phyloP scores from a whole-genome alignment of 2,113 vertebrate genomes.

The Scortum barcoo region DNA sequence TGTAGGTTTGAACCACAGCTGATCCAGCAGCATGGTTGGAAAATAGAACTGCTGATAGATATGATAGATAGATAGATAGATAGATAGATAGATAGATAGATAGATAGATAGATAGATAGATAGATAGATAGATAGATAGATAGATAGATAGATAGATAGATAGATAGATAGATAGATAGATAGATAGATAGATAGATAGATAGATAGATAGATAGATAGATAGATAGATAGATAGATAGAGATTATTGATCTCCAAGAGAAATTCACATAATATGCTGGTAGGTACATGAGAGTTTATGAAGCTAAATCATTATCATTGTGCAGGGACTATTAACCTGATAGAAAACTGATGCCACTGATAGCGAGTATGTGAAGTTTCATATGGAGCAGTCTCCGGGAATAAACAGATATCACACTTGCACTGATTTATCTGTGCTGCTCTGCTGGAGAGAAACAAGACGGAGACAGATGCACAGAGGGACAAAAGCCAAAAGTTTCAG shows the following conservation, averaged over 20 bases:
- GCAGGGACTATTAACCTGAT: background rate
- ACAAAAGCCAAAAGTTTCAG: background rate
- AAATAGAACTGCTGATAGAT: background rate
- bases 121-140: no score
- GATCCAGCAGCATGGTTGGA: background rate
- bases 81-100: no score
- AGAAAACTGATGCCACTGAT: conserved; percentile 18
- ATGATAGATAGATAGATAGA: background rate
- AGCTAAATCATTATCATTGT: background rate
- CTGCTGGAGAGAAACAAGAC: conserved; percentile 15
- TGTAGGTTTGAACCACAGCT: background rate
- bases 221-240: no score
- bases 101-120: no score
- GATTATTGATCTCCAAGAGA: no score
- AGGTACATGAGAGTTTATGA: background rate
- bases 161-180: no score
- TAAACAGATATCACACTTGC: conserved; percentile 26
- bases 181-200: no score
- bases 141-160: no score
- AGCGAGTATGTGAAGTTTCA: background rate
- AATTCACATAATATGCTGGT: no score
- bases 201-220: no score
- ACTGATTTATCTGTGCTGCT: conserved; percentile 1
- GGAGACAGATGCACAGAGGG: background rate
- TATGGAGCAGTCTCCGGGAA: background rate